phyloP scores from a whole-genome alignment of 2,113 vertebrate species.

The Rhinopithecus roxellana region DNA sequence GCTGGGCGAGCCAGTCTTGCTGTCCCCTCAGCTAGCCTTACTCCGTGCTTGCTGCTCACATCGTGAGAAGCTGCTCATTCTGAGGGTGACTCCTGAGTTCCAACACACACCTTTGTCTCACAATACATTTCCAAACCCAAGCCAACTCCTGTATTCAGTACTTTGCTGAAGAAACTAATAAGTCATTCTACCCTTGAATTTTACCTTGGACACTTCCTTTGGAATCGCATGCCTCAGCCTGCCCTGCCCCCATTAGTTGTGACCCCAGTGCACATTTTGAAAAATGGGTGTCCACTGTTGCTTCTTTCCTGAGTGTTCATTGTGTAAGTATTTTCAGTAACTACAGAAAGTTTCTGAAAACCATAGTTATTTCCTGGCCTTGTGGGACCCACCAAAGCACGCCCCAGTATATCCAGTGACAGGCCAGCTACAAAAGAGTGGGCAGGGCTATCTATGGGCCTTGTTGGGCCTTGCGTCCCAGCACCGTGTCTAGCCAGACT shows the following conservation, averaged over 20 bases:
- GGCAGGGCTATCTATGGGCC: accelerated
- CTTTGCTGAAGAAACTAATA: background rate
- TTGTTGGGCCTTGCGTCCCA: accelerated
- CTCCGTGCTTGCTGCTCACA: background rate
- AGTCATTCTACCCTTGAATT: background rate
- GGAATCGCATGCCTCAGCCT: background rate
- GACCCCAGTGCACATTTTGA: no score
- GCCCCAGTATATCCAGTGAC: accelerated
- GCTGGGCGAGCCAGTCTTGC: accelerated
- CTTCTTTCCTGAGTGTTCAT: background rate
- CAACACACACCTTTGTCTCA: background rate
- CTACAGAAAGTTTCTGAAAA: background rate
- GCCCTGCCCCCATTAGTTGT: background rate
- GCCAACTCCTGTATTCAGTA: background rate
- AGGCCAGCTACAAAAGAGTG: background rate
- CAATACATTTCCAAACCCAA: no score
- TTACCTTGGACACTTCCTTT: background rate
- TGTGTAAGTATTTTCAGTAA: background rate
- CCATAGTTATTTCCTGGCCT: background rate
- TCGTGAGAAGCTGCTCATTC: background rate
- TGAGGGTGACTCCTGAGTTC: background rate
- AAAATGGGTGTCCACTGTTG: background rate
- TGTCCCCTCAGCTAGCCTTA: background rate
- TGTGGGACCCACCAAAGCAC: accelerated
- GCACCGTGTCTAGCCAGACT: background rate